Evolutionary conservation across 1,140 invertebrate species (phyloP), one percentile per base, ranked within the genome.

Genomic region (Diorhabda elongata): DNA sequence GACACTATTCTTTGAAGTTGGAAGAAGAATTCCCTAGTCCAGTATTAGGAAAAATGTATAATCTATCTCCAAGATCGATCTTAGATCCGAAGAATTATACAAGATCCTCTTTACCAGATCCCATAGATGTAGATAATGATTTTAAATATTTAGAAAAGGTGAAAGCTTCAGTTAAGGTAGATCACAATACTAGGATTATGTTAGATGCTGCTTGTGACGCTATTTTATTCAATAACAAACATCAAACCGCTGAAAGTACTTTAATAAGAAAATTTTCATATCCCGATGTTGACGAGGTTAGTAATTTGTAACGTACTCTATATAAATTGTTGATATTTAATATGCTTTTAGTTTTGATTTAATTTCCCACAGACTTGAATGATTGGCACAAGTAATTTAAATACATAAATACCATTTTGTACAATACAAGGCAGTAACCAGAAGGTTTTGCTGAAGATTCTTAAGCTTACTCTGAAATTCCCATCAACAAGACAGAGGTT

Each of bases 201-300:
- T 57, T 66, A 57, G 64, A 66, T 43, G n/a, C 47, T 6, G 42
- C 58, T 58, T 66, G 64, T 41, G 64, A 66, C 9, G 64, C 64
- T 5, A 66, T 66, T 43, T 58, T 66, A 41, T 11, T 42, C 5
- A 61, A 61, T n/a, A 42, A 26, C 11, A 61, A 66, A 52, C 42
- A 66, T 57, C 9, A 56, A 9, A 26, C 7, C 4, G 61, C 45
- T 8, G 56, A 57, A 41, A 43, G 11, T 66, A 57, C 7, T 56
- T 64, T 41, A 43, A 66, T 26, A 56, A 66, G 41, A 57, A 57
- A 5, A 42, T 26, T 9, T 66, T 56, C 52, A 1, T n/a, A 56
- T n/a, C 52, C n/a, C 52, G 52, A 56, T 7, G 6, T 56, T n/a
- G n/a, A 26, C 26, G 26, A 26, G 26, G 26, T 26, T 26, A 26